Percentiles rank a stretch among this genome's conserved stretches.
phyloP scores from a whole-genome alignment of 2,113 vertebrate species.

The Trichechus manatus region DNA sequence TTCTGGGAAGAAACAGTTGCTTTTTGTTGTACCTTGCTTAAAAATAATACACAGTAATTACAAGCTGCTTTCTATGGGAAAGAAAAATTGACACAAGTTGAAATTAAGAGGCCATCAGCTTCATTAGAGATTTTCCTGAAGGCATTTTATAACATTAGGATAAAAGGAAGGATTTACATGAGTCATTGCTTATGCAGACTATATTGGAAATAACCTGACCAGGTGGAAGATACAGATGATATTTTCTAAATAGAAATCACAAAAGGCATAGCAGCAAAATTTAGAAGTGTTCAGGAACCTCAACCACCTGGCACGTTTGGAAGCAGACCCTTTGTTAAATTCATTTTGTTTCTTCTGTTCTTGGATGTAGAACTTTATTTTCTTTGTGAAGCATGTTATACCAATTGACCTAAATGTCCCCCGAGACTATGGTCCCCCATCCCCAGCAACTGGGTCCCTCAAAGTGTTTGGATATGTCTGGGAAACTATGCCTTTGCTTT shows the following conservation, averaged over 20 bases:
- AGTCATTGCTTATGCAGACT: not conserved
- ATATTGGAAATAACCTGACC: not conserved
- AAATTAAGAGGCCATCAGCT: not conserved
- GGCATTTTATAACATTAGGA: not conserved
- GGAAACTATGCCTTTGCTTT: no score
- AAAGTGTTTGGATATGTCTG: no score
- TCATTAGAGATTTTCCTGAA: not conserved
- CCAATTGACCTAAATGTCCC: no score
- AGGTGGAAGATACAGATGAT: not conserved
- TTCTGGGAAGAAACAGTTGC: not conserved
- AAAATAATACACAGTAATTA: not conserved
- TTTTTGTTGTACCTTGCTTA: constrained; percentile 4
- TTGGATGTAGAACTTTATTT: no score
- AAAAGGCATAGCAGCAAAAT: not conserved
- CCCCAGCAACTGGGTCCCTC: no score
- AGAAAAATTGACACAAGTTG: not conserved
- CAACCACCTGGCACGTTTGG: not conserved
- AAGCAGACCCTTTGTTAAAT: not conserved
- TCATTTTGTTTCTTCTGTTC: no score
- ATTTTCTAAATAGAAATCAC: not conserved
- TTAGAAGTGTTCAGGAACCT: not conserved
- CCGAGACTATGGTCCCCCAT: no score
- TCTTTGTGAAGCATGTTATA: no score
- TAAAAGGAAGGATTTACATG: not conserved
- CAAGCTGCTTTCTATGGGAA: not conserved